Conservation (phyloP, 1,140 invertebrate genomes). For the Tribolium castaneum region DNA sequence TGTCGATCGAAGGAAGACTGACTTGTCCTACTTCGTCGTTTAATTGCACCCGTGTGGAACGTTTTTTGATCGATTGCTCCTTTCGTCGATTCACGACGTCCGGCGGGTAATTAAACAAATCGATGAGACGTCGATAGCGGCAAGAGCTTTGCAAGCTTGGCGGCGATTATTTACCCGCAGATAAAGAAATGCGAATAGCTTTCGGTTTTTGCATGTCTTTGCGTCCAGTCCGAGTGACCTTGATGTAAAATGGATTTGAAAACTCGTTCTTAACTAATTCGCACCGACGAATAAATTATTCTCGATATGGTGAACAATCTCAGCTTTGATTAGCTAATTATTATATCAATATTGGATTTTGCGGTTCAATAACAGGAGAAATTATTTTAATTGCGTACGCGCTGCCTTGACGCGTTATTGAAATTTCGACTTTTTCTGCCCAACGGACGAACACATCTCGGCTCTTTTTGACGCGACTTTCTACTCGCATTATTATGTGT, state of each 20-base stretch:
- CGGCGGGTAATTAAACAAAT: slow-evolving; percentile 4
- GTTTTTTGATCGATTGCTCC: slow-evolving; percentile 15
- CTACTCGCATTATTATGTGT: background rate
- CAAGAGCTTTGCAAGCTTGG: slow-evolving; percentile 10
- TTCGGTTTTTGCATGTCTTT: slow-evolving; percentile 29
- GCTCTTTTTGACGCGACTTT: background rate
- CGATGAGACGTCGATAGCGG: background rate
- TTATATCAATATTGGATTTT: slow-evolving; percentile 39
- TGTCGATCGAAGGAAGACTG: slow-evolving; percentile 33
- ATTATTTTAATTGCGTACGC: slow-evolving; percentile 9
- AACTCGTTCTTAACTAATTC: slow-evolving; percentile 41
- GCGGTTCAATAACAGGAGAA: slow-evolving; percentile 39
- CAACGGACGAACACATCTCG: background rate
- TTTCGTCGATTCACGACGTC: slow-evolving; percentile 7
- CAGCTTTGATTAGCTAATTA: slow-evolving; percentile 39
- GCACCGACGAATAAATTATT: slow-evolving; percentile 37
- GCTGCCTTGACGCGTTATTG: slow-evolving; percentile 23
- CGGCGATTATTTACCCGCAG: background rate
- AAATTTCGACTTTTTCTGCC: background rate
- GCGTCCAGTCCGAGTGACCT: slow-evolving; percentile 22
- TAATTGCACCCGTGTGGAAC: slow-evolving; percentile 25
- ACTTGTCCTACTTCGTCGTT: slow-evolving; percentile 28
- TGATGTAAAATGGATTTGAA: slow-evolving; percentile 41
- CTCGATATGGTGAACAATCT: slow-evolving; percentile 43
- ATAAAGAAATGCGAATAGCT: slow-evolving; percentile 27